Percentiles rank a stretch among this genome's conserved stretches.
Evolutionary conservation across 2,888 invertebrate genomes (phyloP).

Genomic region (Orthosia gothica): DNA sequence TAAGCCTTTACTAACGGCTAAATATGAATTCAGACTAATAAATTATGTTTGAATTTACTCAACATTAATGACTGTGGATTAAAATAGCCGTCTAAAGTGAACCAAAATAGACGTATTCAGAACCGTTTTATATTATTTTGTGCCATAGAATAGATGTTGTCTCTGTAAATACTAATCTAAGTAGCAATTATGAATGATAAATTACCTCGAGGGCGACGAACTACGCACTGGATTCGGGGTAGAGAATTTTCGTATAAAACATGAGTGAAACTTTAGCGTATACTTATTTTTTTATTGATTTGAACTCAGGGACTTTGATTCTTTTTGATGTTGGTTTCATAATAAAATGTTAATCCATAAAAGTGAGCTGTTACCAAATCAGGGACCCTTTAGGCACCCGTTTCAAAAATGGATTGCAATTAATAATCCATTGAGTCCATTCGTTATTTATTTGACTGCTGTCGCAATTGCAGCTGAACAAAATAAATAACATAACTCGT

Average conservation of each 20-base stretch:
- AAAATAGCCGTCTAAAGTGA: slow-evolving; percentile 19
- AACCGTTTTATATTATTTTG: slow-evolving; percentile 8
- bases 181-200: slow-evolving; percentile 36
- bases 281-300: too few species aligned
- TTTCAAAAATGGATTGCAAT: too few species aligned
- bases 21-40: background rate
- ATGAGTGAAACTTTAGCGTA: background rate
- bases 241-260: background rate
- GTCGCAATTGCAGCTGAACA: too few species aligned
- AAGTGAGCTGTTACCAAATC: too few species aligned
- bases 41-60: slow-evolving; percentile 6
- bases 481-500: too few species aligned
- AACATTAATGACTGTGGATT: background rate
- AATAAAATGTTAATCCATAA: too few species aligned
- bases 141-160: slow-evolving; percentile 12
- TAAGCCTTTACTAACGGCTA: background rate
- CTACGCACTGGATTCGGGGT: background rate
- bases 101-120: background rate
- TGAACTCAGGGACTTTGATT: too few species aligned
- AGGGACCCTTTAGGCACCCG: too few species aligned
- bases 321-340: too few species aligned
- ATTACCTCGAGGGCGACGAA: slow-evolving; percentile 7
- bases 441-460: too few species aligned
- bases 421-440: too few species aligned
- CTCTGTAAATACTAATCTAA: slow-evolving; percentile 35